Percentiles rank a stretch among this genome's conserved stretches.
Conservation (phyloP, 2,888 invertebrate species). For the Nysson spinosus region DNA sequence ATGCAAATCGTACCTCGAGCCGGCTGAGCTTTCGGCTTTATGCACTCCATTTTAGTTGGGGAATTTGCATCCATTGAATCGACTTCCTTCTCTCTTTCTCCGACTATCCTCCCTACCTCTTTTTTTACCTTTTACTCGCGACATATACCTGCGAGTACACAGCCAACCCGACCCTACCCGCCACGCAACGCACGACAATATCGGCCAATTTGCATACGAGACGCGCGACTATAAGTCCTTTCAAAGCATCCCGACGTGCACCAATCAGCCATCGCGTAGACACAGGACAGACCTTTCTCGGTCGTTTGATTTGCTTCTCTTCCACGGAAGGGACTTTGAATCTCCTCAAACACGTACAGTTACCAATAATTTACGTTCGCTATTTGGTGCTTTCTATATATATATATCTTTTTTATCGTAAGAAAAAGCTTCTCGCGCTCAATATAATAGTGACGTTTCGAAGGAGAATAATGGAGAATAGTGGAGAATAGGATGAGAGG, state of each 20-base stretch:
- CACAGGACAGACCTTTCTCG: slow-evolving; percentile 10
- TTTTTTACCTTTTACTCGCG: slow-evolving; percentile 58
- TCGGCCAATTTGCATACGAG: slow-evolving; percentile 72
- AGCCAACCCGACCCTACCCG: slow-evolving; percentile 43
- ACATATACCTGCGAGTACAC: slow-evolving; percentile 57
- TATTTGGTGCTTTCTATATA: too few species aligned
- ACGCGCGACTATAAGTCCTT: slow-evolving; percentile 55
- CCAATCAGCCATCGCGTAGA: slow-evolving; percentile 35
- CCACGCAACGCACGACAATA: slow-evolving; percentile 69
- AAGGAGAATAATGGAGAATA: too few species aligned
- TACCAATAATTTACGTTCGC: too few species aligned
- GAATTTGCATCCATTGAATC: slow-evolving; percentile 74
- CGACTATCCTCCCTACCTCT: slow-evolving; percentile 41
- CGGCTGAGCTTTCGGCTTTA: slow-evolving; percentile 73
- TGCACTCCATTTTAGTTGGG: slow-evolving; percentile 69
- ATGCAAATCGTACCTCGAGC: slow-evolving; percentile 72
- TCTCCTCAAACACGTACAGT: too few species aligned
- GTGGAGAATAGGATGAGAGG: too few species aligned
- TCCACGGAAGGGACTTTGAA: neutral
- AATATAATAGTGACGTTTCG: too few species aligned
- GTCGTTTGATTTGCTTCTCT: neutral
- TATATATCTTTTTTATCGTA: too few species aligned
- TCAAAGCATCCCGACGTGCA: slow-evolving; percentile 35
- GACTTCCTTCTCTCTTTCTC: slow-evolving; percentile 50
- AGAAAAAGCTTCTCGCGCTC: too few species aligned